A percentile compares a stretch with the other conserved stretches of the same genome.
These are phyloP conservation scores for Acrobeloides nanus DNA, from an alignment of 2,888 invertebrate species.

Conservation along the genomic window DNA sequence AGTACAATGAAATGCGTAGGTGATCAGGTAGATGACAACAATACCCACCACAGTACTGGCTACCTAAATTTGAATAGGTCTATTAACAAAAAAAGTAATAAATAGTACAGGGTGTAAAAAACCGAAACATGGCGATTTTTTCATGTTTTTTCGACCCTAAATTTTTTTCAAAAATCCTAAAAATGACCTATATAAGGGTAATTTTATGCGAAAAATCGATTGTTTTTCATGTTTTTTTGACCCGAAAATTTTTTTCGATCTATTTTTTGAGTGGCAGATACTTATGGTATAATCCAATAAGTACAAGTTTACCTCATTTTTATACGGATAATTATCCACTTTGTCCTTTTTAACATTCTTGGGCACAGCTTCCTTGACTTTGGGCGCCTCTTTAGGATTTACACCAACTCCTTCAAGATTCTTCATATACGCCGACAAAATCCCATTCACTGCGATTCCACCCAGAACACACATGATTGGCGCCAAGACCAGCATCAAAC, in stretches of 20 bases:
- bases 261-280: too few relatives aligned
- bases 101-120: too few relatives aligned
- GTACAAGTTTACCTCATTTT: constrained; percentile 69
- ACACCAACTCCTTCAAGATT: too few relatives aligned
- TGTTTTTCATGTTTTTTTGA: too few relatives aligned
- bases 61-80: constrained; percentile 55
- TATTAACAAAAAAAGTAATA: background rate
- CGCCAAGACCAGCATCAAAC: constrained; percentile 90
- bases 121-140: too few relatives aligned
- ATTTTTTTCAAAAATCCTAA: too few relatives aligned
- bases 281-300: too few relatives aligned
- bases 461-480: constrained; percentile 90
- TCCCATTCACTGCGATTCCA: constrained; percentile 83
- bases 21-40: constrained; percentile 62
- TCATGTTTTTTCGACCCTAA: too few relatives aligned
- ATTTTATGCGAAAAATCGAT: too few relatives aligned
- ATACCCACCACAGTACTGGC: constrained; percentile 78
- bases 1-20: constrained; percentile 92
- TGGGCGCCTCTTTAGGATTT: too few relatives aligned
- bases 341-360: constrained; percentile 26
- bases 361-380: constrained; percentile 22
- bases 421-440: constrained; percentile 60
- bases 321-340: constrained; percentile 66
- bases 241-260: too few relatives aligned
- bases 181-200: too few relatives aligned